phyloP scores from a whole-genome alignment of 1,140 invertebrate genomes.

The Sitophilus oryzae region DNA sequence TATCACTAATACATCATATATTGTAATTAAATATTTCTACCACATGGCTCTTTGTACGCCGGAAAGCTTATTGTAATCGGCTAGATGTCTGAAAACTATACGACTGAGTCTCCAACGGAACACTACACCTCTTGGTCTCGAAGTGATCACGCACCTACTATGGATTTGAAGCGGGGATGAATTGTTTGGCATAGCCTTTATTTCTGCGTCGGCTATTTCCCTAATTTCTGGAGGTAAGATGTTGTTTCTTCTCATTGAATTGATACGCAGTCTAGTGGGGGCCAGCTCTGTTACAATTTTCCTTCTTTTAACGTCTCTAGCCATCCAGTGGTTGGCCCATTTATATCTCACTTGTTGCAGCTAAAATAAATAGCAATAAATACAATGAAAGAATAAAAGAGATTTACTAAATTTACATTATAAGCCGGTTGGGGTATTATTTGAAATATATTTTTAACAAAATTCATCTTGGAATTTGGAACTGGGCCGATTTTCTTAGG shows the following conservation, averaged over 20 bases:
- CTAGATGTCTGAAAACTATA: constrained; percentile 79
- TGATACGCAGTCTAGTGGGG: constrained; percentile 63
- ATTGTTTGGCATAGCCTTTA: constrained; percentile 69
- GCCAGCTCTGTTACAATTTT: constrained; percentile 65
- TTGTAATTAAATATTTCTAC: constrained; percentile 44
- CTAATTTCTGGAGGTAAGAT: constrained; percentile 73
- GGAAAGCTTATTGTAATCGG: constrained; percentile 84
- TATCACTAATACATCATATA: neutral
- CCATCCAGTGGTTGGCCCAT: constrained; percentile 73
- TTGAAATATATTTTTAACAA: neutral
- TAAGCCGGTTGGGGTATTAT: neutral
- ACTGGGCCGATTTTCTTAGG: too few species aligned
- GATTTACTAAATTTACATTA: constrained; percentile 3
- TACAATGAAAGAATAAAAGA: too few species aligned
- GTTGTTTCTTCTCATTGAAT: constrained; percentile 71
- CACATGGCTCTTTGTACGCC: constrained; percentile 86
- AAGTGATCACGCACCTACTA: constrained; percentile 73
- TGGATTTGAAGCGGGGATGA: constrained; percentile 58
- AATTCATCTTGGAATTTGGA: constrained; percentile 15
- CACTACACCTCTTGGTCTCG: constrained; percentile 66
- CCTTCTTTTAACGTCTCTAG: constrained; percentile 74
- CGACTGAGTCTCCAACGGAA: constrained; percentile 75
- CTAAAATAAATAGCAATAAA: constrained; percentile 39
- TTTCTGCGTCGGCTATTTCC: constrained; percentile 67
- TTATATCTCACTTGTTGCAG: constrained; percentile 63